phyloP scores from a whole-genome alignment of 1,140 invertebrate genomes.

The Heliothis virescens region DNA sequence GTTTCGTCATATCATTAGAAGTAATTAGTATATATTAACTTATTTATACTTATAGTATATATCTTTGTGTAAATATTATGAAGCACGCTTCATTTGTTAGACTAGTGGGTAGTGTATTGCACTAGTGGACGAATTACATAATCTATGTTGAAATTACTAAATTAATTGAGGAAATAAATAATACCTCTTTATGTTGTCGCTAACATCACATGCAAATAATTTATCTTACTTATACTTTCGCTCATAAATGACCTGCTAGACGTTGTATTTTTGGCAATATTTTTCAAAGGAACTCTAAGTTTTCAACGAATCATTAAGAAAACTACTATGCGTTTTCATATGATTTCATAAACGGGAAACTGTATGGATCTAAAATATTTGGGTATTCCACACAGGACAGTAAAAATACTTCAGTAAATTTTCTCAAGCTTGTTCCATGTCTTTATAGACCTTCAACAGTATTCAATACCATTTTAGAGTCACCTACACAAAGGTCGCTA shows the following conservation, averaged over 20 bases:
- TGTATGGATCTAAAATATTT: neutral
- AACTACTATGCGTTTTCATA: no score
- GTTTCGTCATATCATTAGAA: neutral
- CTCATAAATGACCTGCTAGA: neutral
- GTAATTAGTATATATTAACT: neutral
- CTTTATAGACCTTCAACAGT: neutral
- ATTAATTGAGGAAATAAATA: neutral
- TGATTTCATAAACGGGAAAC: neutral
- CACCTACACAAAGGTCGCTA: neutral
- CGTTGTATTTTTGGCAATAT: neutral
- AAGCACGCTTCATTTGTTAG: neutral
- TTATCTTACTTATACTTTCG: neutral
- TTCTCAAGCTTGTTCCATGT: no score
- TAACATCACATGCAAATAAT: neutral
- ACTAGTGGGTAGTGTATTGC: neutral
- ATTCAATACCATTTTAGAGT: neutral
- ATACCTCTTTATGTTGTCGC: neutral
- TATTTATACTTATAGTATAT: neutral
- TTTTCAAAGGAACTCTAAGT: neutral
- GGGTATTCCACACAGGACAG: neutral
- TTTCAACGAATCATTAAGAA: neutral
- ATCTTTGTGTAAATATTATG: conserved; percentile 10
- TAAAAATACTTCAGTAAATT: neutral
- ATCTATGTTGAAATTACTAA: neutral
- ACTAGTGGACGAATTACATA: conserved; percentile 8